Conservation (phyloP, 2,113 vertebrate genomes). For the Sylvia atricapilla region DNA sequence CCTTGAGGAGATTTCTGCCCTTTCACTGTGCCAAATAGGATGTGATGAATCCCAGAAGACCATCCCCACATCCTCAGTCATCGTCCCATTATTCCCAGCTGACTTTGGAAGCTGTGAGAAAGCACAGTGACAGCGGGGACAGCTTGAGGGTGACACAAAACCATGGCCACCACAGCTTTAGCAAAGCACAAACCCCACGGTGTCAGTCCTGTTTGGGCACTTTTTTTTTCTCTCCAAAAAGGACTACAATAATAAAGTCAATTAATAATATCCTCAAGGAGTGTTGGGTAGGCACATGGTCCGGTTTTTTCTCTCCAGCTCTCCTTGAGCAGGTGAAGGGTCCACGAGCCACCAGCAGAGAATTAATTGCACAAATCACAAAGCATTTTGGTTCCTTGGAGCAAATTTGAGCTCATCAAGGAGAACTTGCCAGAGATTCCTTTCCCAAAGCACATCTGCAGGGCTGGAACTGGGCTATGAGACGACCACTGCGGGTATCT, state of each 20-base stretch:
- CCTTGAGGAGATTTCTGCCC: not conserved
- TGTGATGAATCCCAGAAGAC: not conserved
- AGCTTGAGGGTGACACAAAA: not conserved
- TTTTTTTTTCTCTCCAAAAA: not conserved
- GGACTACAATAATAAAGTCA: accelerated
- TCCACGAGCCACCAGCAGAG: accelerated
- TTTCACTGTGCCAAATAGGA: not conserved
- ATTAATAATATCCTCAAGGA: not conserved
- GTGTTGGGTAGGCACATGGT: accelerated
- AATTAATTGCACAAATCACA: not conserved
- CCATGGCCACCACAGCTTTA: not conserved
- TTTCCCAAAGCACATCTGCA: not conserved
- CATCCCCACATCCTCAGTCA: accelerated
- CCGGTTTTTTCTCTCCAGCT: not conserved
- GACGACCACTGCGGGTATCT: accelerated
- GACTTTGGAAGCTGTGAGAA: not conserved
- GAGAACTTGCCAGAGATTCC: not conserved
- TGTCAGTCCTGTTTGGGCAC: accelerated
- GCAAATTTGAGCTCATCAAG: not conserved
- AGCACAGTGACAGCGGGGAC: not conserved
- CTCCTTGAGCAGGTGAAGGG: not conserved
- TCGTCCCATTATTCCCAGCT: not conserved
- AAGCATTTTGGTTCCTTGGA: not conserved
- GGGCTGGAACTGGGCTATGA: not conserved
- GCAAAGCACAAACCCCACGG: accelerated